Percentiles rank a stretch among this genome's conserved stretches.
Conservation (phyloP, 2,113 vertebrate species). For the Dasypus novemcinctus region DNA sequence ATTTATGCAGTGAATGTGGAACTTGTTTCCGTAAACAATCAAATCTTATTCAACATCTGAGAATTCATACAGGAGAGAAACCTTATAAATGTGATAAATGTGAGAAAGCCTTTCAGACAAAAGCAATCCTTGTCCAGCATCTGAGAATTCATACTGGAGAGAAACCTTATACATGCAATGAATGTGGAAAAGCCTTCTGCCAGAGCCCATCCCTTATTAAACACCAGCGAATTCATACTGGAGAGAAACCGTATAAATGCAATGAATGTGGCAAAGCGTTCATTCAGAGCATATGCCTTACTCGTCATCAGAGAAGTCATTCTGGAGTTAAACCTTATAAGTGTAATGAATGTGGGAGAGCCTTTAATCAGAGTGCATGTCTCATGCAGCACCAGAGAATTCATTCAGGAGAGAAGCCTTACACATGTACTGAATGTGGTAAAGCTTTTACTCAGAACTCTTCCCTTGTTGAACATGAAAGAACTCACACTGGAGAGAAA, state of each 20-base stretch:
- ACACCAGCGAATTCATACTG: slow-evolving; percentile 25
- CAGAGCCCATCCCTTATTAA: slow-evolving; percentile 40
- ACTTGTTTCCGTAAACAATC: slow-evolving; percentile 55
- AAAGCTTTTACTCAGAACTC: slow-evolving; percentile 61
- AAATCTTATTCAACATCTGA: slow-evolving; percentile 61
- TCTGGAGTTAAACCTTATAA: slow-evolving; percentile 53
- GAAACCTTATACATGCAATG: not conserved
- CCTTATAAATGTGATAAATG: slow-evolving; percentile 47
- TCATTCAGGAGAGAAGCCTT: slow-evolving; percentile 65
- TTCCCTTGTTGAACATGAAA: slow-evolving; percentile 41
- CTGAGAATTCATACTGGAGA: slow-evolving; percentile 60
- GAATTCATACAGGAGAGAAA: slow-evolving; percentile 60
- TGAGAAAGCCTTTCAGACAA: slow-evolving; percentile 48
- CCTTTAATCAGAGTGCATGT: slow-evolving; percentile 41
- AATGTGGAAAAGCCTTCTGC: slow-evolving; percentile 55
- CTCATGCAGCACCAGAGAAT: slow-evolving; percentile 50
- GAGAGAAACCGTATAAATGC: slow-evolving; percentile 42
- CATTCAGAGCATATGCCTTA: slow-evolving; percentile 28
- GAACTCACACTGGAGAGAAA: slow-evolving; percentile 62
- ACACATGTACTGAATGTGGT: slow-evolving; percentile 42
- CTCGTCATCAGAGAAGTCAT: slow-evolving; percentile 46
- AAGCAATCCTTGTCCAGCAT: slow-evolving; percentile 42
- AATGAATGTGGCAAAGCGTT: slow-evolving; percentile 26
- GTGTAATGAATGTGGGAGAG: slow-evolving; percentile 47
- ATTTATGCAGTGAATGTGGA: slow-evolving; percentile 48